Conservation (phyloP, 2,888 invertebrate species). For the Drosophila siamana region DNA sequence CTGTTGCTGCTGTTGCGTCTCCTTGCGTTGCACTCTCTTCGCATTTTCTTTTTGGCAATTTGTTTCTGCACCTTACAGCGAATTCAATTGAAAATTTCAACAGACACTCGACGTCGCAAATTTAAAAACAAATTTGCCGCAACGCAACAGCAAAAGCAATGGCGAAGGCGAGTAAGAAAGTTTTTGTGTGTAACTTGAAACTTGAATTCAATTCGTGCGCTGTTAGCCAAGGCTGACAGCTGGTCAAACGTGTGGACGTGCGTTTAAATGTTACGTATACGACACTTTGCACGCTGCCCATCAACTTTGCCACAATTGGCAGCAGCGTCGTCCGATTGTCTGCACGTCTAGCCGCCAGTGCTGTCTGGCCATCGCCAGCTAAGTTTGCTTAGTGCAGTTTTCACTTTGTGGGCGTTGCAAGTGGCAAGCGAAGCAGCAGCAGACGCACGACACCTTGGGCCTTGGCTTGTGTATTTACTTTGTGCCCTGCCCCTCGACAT, state of each 20-base stretch:
- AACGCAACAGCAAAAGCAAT: conserved; percentile 63
- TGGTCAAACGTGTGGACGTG: conserved; percentile 74
- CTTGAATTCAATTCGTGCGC: conserved; percentile 51
- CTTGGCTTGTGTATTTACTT: conserved; percentile 55
- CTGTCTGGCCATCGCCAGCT: conserved; percentile 42
- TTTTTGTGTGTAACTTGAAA: conserved; percentile 33
- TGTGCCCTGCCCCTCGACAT: conserved; percentile 53
- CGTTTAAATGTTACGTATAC: conserved; percentile 78
- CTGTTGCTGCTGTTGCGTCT: conserved; percentile 19
- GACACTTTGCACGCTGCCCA: conserved; percentile 66
- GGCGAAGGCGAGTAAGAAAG: not conserved
- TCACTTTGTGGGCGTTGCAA: conserved; percentile 51
- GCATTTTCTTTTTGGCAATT: conserved; percentile 60
- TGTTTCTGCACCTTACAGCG: conserved; percentile 68
- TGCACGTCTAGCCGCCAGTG: conserved; percentile 2
- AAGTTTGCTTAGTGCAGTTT: conserved; percentile 68
- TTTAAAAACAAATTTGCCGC: conserved; percentile 80
- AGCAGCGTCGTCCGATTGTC: conserved; percentile 32
- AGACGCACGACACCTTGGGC: conserved; percentile 16
- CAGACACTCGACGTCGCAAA: conserved; percentile 64
- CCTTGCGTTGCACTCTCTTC: conserved; percentile 5
- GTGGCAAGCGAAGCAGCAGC: conserved; percentile 21
- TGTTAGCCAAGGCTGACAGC: too few species aligned
- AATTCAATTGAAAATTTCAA: conserved; percentile 76
- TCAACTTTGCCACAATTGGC: conserved; percentile 61